Base-by-base conservation (phyloP, 2,113 vertebrate genomes). In the Oryzias melastigma region DNA sequence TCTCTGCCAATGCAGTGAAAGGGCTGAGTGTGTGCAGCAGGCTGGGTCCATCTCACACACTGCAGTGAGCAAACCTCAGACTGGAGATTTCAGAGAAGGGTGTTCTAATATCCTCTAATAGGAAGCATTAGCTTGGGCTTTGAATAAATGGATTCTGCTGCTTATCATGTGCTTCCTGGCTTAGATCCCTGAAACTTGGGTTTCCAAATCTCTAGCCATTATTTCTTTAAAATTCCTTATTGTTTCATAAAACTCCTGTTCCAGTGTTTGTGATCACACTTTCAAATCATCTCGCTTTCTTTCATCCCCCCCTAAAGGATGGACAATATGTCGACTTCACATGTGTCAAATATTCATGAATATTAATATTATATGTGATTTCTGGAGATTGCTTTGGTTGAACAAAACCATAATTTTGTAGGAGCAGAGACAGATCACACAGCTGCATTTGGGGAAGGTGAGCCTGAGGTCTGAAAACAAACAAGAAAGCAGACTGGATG, bases 331-430 rank as follows among this genome's bases (percentile, higher is more conserved):
- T 73, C 50, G 41, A 53, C 51, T 68, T 24, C 74, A 81, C 64
- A 65, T 58, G 65, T 83, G 53, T 77, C 52, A 46, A 52, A 58
- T 25, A 47, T 47, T 80, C 60, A 84, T 87, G 68, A 85, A 91
- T 89, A 87, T 85, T 84, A 78, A 87, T 76, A 40, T 14, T 52
- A 53, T 40, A 52, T 74, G 63, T 73, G 75, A 75, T 75, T 64
- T 86, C 67, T 47, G 51, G 73, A 58, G 66, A 52, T 65, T 71
- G 69, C 54, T 48, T 54, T 58, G 52, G 60, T 68, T 59, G 71
- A 65, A 50, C 57, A 61, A 61, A 72, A 47, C 75, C 77, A 82
- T 75, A 69, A 80, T 73, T 41, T 77, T 77, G 56, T 52, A 52
- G 59, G 53, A 62, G 48, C 50, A 57, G 48, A 63, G 51, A 71